Base-by-base conservation (phyloP, 2,888 invertebrate genomes). In the Agriopis leucophaearia region DNA sequence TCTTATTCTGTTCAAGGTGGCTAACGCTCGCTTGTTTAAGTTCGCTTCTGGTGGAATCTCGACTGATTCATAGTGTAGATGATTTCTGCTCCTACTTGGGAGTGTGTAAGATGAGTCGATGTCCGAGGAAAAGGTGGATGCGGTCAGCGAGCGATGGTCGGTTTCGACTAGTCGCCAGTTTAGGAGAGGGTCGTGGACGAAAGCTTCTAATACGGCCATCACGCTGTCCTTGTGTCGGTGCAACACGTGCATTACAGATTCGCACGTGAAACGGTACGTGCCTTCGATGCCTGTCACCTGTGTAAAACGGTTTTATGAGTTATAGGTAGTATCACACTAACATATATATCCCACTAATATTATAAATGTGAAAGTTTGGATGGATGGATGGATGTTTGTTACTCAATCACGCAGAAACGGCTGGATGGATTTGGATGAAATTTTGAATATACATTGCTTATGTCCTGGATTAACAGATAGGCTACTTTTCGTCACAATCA, bases 161-260 rank as follows among this genome's bases (percentile, higher is more conserved):
- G 86, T 89, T 78, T 91, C 89, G 42, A 89, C 81, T 7, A 99
- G 94, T 65, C 99, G 95, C 99, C 99, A 99, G 91, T 99, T 99
- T 18, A 99, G 95, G 45, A 99, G 93, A 0, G 99, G 99, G 94
- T 99, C 99, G 85, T 99, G 99, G 0, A 99, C 99, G 88, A 99
- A 99, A 0, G 99, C 99, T 86, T 99, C 99, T 44, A 99, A 92
- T 0, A 99, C 99, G 0, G 99, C 99, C 98, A 99, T 98, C 61
- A 99, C 94, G 82, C 99, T 99, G 93, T 99, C 99, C 81, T 98
- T 97, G 87, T 99, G 99, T 54, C 97, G 96, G 74, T 98, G 96
- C 13, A 99, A 90, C 7, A 99, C 99, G 51, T 97, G 95, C 98
- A 99, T 99, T 0, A 99, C 99, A 10, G 98, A 97, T 86, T 99